phyloP scores from a whole-genome alignment of 2,113 vertebrate species.

The Chloropsis cyanopogon region DNA sequence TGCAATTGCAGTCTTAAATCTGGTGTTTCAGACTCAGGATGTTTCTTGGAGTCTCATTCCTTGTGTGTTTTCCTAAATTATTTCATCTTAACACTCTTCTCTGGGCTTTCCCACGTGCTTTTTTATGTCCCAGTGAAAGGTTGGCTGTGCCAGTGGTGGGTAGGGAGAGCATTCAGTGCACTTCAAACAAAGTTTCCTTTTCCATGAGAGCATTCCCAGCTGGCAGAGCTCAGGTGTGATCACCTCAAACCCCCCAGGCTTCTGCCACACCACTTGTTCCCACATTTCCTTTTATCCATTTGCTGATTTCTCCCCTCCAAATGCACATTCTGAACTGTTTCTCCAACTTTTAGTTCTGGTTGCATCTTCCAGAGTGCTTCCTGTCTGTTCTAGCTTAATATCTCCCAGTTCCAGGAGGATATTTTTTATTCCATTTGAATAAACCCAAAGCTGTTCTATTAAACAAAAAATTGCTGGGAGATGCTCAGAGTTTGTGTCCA shows the following conservation, averaged over 20 bases:
- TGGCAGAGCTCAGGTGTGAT: background rate
- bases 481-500: background rate
- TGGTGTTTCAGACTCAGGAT: background rate
- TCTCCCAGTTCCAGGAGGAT: background rate
- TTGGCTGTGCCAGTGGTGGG: background rate
- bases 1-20: accelerated
- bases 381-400: background rate
- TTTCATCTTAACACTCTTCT: background rate
- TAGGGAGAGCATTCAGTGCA: background rate
- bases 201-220: background rate
- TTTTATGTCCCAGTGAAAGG: background rate
- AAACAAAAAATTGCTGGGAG: background rate
- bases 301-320: background rate
- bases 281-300: background rate
- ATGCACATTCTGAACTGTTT: background rate
- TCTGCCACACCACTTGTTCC: background rate
- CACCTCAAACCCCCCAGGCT: background rate
- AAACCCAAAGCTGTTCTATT: background rate
- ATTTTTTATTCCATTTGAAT: background rate
- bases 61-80: background rate
- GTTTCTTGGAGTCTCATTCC: background rate
- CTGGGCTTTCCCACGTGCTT: accelerated
- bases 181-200: background rate
- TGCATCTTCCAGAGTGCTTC: background rate
- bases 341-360: background rate